Percentiles rank a stretch among this genome's conserved stretches.
Evolutionary conservation across 2,797 vertebrate genomes (phyloP).

Genomic region (Vireo griseus): DNA sequence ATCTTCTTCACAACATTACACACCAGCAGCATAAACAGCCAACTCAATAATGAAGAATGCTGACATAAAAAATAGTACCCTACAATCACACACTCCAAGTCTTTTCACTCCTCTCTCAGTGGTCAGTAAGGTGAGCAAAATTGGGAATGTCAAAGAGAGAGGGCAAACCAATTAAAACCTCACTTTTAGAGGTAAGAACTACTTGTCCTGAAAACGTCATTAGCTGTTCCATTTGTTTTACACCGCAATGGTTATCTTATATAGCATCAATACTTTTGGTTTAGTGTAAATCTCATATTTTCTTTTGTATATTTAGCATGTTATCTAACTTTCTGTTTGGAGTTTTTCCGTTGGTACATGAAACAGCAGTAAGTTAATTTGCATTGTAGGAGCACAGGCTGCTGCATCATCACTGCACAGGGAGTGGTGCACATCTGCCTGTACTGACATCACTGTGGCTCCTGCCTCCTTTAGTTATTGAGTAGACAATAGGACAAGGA

Average conservation of each 20-base stretch:
- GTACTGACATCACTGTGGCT: not conserved
- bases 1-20: constrained; percentile 51
- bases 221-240: not conserved
- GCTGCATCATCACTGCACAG: not conserved
- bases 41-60: constrained; percentile 31
- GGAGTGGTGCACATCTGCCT: not conserved
- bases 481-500: not conserved
- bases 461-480: not conserved
- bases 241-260: not conserved
- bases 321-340: not conserved
- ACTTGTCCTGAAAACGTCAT: not conserved
- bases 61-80: constrained; percentile 27
- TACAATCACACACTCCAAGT: not conserved
- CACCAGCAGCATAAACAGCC: constrained; percentile 27
- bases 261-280: not conserved
- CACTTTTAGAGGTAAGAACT: not conserved
- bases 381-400: not conserved
- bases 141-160: not conserved
- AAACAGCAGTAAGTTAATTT: not conserved
- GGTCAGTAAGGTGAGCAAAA: constrained; percentile 30
- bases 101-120: not conserved
- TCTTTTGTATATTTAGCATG: not conserved
- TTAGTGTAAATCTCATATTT: not conserved
- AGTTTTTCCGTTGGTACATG: not conserved
- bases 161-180: not conserved